These are phyloP conservation scores for Diplolepis rosae DNA, from an alignment of 2,888 invertebrate genomes.

Conservation along the genomic window DNA sequence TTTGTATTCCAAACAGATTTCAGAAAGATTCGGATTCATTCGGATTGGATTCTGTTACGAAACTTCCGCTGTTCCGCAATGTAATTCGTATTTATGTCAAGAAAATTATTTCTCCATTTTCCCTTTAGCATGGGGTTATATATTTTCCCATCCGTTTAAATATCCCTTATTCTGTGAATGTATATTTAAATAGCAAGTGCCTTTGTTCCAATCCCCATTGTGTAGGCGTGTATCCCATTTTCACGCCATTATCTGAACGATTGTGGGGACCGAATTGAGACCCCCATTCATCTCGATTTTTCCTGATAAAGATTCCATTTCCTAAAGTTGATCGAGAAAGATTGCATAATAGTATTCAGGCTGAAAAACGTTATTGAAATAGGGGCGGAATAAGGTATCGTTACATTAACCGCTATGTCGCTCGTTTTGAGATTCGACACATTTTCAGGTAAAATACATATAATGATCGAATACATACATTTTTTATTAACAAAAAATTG, in stretches of 20 bases:
- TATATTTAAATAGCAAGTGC: not conserved
- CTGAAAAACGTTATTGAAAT: not conserved
- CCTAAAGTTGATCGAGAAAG: not conserved
- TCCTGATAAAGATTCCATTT: not conserved
- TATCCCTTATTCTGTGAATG: not conserved
- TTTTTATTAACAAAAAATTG: too few species aligned
- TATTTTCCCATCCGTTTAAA: not conserved
- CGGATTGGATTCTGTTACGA: too few species aligned
- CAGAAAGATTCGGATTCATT: too few species aligned
- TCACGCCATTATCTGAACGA: not conserved
- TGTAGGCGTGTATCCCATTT: conserved; percentile 14
- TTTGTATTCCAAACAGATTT: too few species aligned
- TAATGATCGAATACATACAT: too few species aligned
- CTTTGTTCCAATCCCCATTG: conserved; percentile 1
- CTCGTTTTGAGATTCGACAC: not conserved
- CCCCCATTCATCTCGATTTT: conserved; percentile 5
- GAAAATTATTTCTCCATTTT: too few species aligned
- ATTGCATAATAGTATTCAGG: not conserved
- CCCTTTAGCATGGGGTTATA: not conserved
- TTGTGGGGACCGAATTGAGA: not conserved
- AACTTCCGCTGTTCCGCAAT: too few species aligned
- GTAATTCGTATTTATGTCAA: too few species aligned
- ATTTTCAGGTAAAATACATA: too few species aligned
- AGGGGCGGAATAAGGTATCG: not conserved
- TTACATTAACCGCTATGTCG: not conserved